Percentiles rank a stretch among this genome's conserved stretches.
These are phyloP conservation scores for Phyllotreta cruciferae DNA, from an alignment of 2,888 invertebrate species.

Conservation along the genomic window DNA sequence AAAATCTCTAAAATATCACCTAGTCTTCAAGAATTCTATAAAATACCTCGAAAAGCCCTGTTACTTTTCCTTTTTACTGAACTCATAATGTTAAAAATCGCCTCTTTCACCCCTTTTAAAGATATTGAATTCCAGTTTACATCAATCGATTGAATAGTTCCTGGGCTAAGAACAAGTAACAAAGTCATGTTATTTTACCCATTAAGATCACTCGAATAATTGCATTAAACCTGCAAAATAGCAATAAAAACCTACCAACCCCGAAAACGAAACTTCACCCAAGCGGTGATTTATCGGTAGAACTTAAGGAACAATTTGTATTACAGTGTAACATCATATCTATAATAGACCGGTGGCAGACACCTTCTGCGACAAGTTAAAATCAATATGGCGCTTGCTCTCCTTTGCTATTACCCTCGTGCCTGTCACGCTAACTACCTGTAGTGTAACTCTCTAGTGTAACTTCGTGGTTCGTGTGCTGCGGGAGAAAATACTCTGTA, in stretches of 20 bases:
- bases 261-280: background rate
- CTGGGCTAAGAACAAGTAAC: too few relatives aligned
- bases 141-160: too few relatives aligned
- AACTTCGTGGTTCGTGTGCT: constrained; percentile 42
- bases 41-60: too few relatives aligned
- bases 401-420: constrained; percentile 49
- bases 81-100: too few relatives aligned
- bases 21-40: background rate
- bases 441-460: constrained; percentile 47
- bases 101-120: too few relatives aligned
- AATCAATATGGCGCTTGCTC: constrained; percentile 62
- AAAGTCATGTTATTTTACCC: too few relatives aligned
- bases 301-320: constrained; percentile 33
- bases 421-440: constrained; percentile 57
- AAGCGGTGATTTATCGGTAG: constrained; percentile 10
- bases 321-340: constrained; percentile 35
- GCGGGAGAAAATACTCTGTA: constrained; percentile 48
- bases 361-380: constrained; percentile 54
- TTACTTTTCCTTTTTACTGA: too few relatives aligned
- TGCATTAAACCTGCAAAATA: too few relatives aligned
- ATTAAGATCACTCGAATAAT: too few relatives aligned
- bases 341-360: constrained; percentile 47
- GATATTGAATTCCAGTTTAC: too few relatives aligned
- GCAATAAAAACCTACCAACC: too few relatives aligned
- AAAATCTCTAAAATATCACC: background rate